These are phyloP conservation scores for Falco peregrinus DNA, from an alignment of 2,797 vertebrate genomes.

Conservation along the genomic window DNA sequence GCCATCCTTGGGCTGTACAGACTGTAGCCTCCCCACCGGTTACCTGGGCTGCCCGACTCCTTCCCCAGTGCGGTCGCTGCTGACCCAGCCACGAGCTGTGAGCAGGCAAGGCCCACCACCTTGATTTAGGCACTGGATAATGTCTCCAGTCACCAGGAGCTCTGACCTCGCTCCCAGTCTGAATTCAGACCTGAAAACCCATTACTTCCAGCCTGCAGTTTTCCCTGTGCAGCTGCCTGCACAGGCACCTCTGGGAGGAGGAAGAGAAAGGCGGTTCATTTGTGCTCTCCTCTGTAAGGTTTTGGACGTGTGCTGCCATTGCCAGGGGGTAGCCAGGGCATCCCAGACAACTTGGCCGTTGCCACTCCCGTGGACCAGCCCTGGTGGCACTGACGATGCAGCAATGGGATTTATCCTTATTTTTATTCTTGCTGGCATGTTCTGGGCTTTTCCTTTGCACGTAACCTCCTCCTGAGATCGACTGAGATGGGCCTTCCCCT, in stretches of 20 bases:
- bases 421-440: neutral
- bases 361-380: neutral
- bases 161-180: neutral
- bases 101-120: neutral
- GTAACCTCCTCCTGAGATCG: neutral
- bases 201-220: neutral
- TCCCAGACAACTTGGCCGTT: neutral
- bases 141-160: neutral
- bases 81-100: neutral
- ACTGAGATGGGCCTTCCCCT: neutral
- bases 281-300: neutral
- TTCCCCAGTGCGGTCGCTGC: rapidly evolving
- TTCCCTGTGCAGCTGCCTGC: neutral
- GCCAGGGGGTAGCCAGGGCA: rapidly evolving
- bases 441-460: neutral
- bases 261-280: neutral
- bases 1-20: neutral
- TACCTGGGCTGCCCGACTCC: neutral
- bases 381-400: neutral
- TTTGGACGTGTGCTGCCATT: neutral
- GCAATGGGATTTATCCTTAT: neutral
- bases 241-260: neutral
- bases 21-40: neutral
- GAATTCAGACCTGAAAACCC: neutral
- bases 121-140: neutral